Base-by-base conservation (phyloP, 2,888 invertebrate species). In the Polydrusus pterygomalis region DNA sequence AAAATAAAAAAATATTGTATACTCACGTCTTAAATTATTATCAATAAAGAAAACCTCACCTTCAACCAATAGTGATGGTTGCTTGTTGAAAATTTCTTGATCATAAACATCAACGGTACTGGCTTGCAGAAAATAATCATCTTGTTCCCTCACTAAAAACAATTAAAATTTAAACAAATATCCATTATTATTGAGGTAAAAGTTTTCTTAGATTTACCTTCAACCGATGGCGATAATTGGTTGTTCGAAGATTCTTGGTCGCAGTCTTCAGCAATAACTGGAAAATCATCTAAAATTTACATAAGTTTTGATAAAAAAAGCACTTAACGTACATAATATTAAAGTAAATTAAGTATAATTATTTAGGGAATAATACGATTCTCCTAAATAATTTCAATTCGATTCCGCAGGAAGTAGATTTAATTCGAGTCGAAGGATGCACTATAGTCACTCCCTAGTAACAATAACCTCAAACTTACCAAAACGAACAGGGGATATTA, bases 1-100 rank as follows among this genome's bases (percentile, higher is more conserved):
- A 47, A 47, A 47, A 47, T 6, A n/a, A n/a, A 47, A 47, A 45
- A 47, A 47, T 47, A 47, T 47, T 47, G 47, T n/a, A n/a, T 47
- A 47, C 47, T n/a, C 9, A 47, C 15, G n/a, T n/a, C 15, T 47
- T 11, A 7, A 47, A 47, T 38, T 38, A 38, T 38, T 38, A 38
- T 38, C 15, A 47, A 47, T 47, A n/a, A 47, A 47, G 15, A 47
- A 47, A 47, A 47, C 15, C 9, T 47, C 9, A 11, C 47, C 47
- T 45, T 11, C 47, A 11, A 47, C 47, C 47, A n/a, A n/a, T 47
- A 15, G 47, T 47, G 47, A 47, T n/a, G 15, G 47, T 47, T 47
- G 47, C 13, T n/a, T 47, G 47, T 47, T 47, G 15, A 47, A 47
- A 47, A 47, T 11, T 47, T n/a, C 47, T 47, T 47, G 47, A 47